Evolutionary conservation across 2,113 vertebrate species (phyloP).

Genomic region (Apistogramma diplotaenia): DNA sequence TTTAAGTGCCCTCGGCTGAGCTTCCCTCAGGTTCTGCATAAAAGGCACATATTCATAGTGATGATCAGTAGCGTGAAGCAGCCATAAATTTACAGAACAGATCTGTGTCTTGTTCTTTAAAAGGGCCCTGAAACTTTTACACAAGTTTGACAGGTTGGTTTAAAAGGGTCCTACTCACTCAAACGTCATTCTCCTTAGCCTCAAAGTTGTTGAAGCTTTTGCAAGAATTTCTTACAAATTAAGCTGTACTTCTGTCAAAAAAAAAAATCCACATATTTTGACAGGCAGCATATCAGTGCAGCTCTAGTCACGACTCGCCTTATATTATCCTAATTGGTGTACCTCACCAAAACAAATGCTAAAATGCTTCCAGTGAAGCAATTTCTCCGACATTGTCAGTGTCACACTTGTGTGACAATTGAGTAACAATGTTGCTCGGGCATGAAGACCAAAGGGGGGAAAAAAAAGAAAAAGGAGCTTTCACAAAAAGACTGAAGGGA

Average conservation of each 20-base stretch:
- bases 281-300: not conserved
- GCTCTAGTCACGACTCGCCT: not conserved
- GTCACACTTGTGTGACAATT: not conserved
- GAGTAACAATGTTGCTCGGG: not conserved
- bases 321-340: conserved; percentile 20
- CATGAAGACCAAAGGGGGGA: rapidly evolving
- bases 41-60: not conserved
- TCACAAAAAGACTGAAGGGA: not conserved
- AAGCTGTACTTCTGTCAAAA: not conserved
- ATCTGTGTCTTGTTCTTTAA: not conserved
- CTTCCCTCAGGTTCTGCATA: not conserved
- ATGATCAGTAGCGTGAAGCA: not conserved
- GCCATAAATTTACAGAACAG: not conserved
- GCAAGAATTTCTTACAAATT: not conserved
- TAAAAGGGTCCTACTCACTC: too few species aligned
- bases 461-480: not conserved
- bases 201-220: not conserved
- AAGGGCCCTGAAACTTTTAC: not conserved
- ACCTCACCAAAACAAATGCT: not conserved
- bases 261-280: not conserved
- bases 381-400: not conserved
- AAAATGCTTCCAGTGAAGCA: not conserved
- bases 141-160: too few species aligned
- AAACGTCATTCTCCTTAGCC: not conserved
- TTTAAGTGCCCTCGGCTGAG: not conserved